Evolutionary conservation across 2,797 vertebrate species (phyloP).

Genomic region (Melanotaenia trifasciata): DNA sequence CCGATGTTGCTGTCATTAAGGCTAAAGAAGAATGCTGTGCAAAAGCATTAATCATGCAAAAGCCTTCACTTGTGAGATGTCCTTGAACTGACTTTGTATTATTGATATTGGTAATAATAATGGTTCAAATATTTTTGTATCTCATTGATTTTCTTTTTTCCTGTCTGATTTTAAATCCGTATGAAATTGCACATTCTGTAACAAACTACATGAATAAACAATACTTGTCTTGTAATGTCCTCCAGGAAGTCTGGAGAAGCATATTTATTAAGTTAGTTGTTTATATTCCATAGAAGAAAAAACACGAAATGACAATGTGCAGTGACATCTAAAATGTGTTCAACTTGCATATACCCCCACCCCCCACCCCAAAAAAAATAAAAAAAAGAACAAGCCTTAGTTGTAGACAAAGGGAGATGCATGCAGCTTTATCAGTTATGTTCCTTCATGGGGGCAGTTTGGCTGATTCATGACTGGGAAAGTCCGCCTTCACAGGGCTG

Average conservation of each 20-base stretch:
- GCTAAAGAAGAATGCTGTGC: neutral
- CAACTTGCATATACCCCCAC: too few relatives aligned
- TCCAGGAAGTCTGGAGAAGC: too few relatives aligned
- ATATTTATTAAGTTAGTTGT: neutral
- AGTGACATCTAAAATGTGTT: neutral
- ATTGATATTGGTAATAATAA: too few relatives aligned
- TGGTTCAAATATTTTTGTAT: too few relatives aligned
- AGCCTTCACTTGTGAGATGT: neutral
- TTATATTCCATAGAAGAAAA: neutral
- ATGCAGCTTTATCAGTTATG: neutral
- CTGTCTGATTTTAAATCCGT: too few relatives aligned
- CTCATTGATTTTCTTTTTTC: too few relatives aligned
- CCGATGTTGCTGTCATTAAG: too few relatives aligned
- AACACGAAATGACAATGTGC: neutral
- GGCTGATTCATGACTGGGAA: slow-evolving; percentile 47
- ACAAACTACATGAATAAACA: too few relatives aligned
- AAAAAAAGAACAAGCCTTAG: neutral
- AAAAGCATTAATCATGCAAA: neutral
- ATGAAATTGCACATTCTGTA: too few relatives aligned
- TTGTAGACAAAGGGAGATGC: neutral
- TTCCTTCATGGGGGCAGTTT: neutral
- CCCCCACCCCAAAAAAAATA: too few relatives aligned
- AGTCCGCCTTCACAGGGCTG: slow-evolving; percentile 28
- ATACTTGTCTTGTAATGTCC: too few relatives aligned
- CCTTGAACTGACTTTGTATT: neutral